Evolutionary conservation across 2,888 invertebrate species (phyloP).

Genomic region (Plebejus anna): DNA sequence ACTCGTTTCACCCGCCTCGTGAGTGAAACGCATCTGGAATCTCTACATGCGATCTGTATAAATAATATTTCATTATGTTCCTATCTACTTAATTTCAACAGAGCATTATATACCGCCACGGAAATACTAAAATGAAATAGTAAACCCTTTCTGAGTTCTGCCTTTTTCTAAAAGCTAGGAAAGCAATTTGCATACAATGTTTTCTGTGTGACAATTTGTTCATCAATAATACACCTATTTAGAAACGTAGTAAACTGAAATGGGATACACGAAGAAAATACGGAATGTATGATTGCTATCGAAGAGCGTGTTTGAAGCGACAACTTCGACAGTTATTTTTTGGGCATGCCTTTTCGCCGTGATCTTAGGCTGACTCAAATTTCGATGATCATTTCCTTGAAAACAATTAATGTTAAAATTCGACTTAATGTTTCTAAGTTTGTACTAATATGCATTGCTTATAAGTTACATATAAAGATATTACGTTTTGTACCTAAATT

Average conservation of each 20-base stretch:
- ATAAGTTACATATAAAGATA: too few species aligned
- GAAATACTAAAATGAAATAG: not conserved
- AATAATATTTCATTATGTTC: constrained; percentile 1
- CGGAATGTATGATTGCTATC: not conserved
- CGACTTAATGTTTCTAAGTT: too few species aligned
- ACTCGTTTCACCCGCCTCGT: not conserved
- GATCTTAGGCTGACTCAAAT: too few species aligned
- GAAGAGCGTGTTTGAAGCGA: not conserved
- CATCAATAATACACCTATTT: not conserved
- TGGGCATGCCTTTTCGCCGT: too few species aligned
- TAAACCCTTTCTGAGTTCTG: not conserved
- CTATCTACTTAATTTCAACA: not conserved
- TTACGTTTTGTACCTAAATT: too few species aligned
- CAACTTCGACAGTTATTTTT: not conserved
- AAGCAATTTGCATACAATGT: not conserved
- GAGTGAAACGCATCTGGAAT: not conserved
- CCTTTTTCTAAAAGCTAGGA: not conserved
- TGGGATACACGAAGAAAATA: not conserved
- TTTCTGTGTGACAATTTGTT: not conserved
- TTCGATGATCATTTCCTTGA: too few species aligned
- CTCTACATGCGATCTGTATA: constrained; percentile 4
- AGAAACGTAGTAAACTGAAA: not conserved
- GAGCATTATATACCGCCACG: not conserved
- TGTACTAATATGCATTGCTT: too few species aligned
- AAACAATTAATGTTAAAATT: not conserved